Evolutionary conservation across 2,797 vertebrate genomes (phyloP).

Genomic region (Craterocephalus amniculus): DNA sequence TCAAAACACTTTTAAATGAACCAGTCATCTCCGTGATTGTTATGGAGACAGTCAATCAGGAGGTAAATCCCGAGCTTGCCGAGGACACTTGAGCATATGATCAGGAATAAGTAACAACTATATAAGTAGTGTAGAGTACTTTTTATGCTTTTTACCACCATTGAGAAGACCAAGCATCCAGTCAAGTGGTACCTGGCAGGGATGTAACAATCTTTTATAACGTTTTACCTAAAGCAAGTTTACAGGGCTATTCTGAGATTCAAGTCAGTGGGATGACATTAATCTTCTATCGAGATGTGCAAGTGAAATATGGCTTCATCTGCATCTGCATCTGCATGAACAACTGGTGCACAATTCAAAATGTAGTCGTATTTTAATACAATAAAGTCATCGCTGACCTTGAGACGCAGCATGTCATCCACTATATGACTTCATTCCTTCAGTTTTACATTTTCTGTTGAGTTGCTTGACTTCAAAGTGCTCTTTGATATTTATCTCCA

Average conservation of each 20-base stretch:
- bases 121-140: conserved; percentile 24
- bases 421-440: conserved; percentile 45
- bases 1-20: conserved; percentile 71
- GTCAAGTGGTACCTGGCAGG: conserved; percentile 17
- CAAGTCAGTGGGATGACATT: conserved; percentile 48
- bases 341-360: conserved; percentile 53
- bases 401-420: conserved; percentile 57
- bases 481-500: conserved; percentile 74
- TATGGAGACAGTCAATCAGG: conserved; percentile 74
- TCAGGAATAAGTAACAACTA: conserved; percentile 52
- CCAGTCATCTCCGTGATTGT: conserved; percentile 74
- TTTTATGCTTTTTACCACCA: not conserved
- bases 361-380: conserved; percentile 61
- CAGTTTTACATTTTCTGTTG: conserved; percentile 30
- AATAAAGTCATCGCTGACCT: conserved; percentile 58
- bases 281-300: conserved; percentile 40
- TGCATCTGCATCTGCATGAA: conserved; percentile 40
- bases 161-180: conserved; percentile 11
- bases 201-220: conserved; percentile 25
- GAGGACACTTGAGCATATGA: conserved; percentile 65
- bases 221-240: conserved; percentile 23
- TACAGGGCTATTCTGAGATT: conserved; percentile 46
- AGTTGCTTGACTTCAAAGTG: conserved; percentile 69
- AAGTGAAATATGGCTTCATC: conserved; percentile 32
- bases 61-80: conserved; percentile 49